Evolutionary conservation across 2,888 invertebrate species (phyloP).

Genomic region (Heliconius cydno): DNA sequence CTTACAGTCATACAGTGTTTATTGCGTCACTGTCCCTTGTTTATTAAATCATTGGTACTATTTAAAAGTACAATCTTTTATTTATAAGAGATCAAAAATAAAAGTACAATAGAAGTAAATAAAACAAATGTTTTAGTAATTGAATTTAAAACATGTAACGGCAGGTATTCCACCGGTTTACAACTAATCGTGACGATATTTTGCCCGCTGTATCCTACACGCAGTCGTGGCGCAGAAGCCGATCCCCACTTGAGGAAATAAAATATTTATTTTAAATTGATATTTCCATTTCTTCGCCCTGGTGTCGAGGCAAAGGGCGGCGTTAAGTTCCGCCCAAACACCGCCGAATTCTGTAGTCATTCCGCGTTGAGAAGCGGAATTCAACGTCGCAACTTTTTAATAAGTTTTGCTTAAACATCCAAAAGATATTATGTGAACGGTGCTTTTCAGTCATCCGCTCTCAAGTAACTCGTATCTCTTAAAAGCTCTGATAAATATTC

Average conservation of each 20-base stretch:
- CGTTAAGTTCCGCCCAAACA: too few relatives aligned
- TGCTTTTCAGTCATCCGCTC: conserved; percentile 28
- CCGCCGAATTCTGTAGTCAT: too few relatives aligned
- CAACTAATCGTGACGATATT: not conserved
- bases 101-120: conserved; percentile 23
- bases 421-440: conserved; percentile 28
- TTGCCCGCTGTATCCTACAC: too few relatives aligned
- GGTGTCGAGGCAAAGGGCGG: too few relatives aligned
- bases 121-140: conserved; percentile 34
- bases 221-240: too few relatives aligned
- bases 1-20: not conserved
- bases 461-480: conserved; percentile 46
- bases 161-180: conserved; percentile 25
- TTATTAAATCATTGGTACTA: not conserved
- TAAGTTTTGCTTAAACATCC: not conserved
- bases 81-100: conserved; percentile 20
- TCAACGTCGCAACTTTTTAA: too few relatives aligned
- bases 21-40: too few relatives aligned
- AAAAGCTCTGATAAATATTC: conserved; percentile 47
- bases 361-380: too few relatives aligned
- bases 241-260: too few relatives aligned
- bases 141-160: conserved; percentile 40
- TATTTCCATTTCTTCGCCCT: too few relatives aligned
- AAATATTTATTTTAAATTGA: too few relatives aligned
- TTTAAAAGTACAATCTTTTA: not conserved